phyloP scores from a whole-genome alignment of 2,797 vertebrate genomes.

The Sebastes aleutianus region DNA sequence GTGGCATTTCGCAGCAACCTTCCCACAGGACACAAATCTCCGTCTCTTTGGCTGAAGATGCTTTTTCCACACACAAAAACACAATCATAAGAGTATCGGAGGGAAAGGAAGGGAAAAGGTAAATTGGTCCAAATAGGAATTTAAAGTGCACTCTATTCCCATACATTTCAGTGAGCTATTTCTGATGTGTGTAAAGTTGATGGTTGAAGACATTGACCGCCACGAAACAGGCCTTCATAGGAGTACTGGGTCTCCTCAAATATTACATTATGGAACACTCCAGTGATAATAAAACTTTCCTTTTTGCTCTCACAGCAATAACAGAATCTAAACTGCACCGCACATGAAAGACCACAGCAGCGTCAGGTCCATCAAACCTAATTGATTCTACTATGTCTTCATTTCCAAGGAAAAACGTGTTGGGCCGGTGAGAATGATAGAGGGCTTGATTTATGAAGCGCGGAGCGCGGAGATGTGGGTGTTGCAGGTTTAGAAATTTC shows the following conservation, averaged over 20 bases:
- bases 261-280: slow-evolving; percentile 69
- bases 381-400: slow-evolving; percentile 76
- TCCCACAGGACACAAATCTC: slow-evolving; percentile 38
- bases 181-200: slow-evolving; percentile 64
- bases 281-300: slow-evolving; percentile 66
- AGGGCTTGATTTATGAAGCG: slow-evolving; percentile 63
- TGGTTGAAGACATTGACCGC: slow-evolving; percentile 56
- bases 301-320: slow-evolving; percentile 66
- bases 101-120: slow-evolving; percentile 17
- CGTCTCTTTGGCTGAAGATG: slow-evolving; percentile 29
- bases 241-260: slow-evolving; percentile 50
- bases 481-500: slow-evolving; percentile 45
- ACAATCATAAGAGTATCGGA: slow-evolving; percentile 43
- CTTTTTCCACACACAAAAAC: slow-evolving; percentile 45
- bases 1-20: background rate
- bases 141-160: slow-evolving; percentile 61
- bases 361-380: slow-evolving; percentile 69
- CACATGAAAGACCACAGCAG: slow-evolving; percentile 49
- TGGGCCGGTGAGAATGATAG: slow-evolving; percentile 52
- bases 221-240: slow-evolving; percentile 60
- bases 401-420: slow-evolving; percentile 66
- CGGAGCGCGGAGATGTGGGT: slow-evolving; percentile 21
- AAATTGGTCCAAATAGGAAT: slow-evolving; percentile 60
- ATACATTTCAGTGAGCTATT: slow-evolving; percentile 54
- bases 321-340: slow-evolving; percentile 46